Conservation (phyloP, 1,140 invertebrate genomes). For the Leptinotarsa lineolata region DNA sequence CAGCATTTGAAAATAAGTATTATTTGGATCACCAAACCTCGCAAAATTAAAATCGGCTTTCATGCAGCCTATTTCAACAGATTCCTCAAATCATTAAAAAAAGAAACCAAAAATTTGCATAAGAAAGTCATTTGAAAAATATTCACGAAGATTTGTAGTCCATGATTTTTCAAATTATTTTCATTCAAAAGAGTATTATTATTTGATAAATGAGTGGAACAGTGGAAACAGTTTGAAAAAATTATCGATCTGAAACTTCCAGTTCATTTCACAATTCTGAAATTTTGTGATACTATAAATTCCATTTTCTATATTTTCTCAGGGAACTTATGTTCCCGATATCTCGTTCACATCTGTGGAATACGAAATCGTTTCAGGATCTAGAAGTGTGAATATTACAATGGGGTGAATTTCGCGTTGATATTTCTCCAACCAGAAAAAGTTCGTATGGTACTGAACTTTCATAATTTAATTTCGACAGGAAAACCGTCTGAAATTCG, state of each 20-base stretch:
- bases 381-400: slow-evolving; percentile 9
- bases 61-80: too few species aligned
- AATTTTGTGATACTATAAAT: not conserved
- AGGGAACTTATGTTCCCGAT: not conserved
- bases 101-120: too few species aligned
- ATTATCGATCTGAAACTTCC: not conserved
- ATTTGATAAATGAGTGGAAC: too few species aligned
- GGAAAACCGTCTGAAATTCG: slow-evolving; percentile 9
- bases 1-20: too few species aligned
- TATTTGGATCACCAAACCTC: too few species aligned
- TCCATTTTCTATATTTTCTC: not conserved
- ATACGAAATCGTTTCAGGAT: not conserved
- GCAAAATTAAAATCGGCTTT: too few species aligned
- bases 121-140: too few species aligned
- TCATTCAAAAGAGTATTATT: too few species aligned
- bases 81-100: too few species aligned
- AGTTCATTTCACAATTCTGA: not conserved
- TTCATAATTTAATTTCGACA: slow-evolving; percentile 12
- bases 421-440: slow-evolving; percentile 11
- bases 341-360: not conserved
- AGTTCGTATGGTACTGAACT: slow-evolving; percentile 1
- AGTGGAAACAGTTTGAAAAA: too few species aligned
- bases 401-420: not conserved
- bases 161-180: too few species aligned
- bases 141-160: too few species aligned